Evolutionary conservation across 2,113 vertebrate species (phyloP), one percentile per base, ranked within the genome.

Genomic region (Centrocercus urophasianus): DNA sequence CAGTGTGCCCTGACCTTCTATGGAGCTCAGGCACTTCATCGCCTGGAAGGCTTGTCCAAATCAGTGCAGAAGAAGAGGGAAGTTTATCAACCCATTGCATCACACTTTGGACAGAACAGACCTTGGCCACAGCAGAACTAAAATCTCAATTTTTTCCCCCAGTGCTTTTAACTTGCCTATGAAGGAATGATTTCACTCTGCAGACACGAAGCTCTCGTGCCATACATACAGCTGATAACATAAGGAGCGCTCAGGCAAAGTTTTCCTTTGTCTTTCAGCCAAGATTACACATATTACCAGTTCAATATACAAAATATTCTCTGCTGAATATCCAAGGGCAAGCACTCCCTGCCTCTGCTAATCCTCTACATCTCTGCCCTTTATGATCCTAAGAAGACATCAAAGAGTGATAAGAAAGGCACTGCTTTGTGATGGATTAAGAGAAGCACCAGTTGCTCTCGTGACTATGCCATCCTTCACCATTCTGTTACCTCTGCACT

Each of bases 371-470:
- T 60, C 92, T 92, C 78, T 85, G 77, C 64, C 71, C 84, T 90
- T 78, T 90, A 88, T 86, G 85, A 93, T 69, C 27, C 79, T 66
- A 83, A 85, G 72, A 84, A 88, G 65, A 94, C 89, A 95, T 95
- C 86, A 96, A 86, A 92, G 85, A 77, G 38, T 13, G 66, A 20
- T 89, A 86, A 91, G 82, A 94, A 89, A 92, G 65, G n/a, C 65
- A 86, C 34, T 57, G 85, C 80, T 78, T 88, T 90, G 65, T 61
- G 90, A 91, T 54, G 40, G 80, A 92, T 93, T 76, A 90, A 87
- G 38, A 91, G 86, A 84, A 87, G 60, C 6, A 89, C 69, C 6
- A 2, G 59, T 50, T 83, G 73, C 21, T 78, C 73, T 78, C 67
- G 22, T 15, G 79, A 74, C 17, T 24, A 85, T 57, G 81, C 80